A percentile compares a stretch with the other conserved stretches of the same genome.
Conservation (phyloP, 2,888 invertebrate species). For the Netelia virgata region DNA sequence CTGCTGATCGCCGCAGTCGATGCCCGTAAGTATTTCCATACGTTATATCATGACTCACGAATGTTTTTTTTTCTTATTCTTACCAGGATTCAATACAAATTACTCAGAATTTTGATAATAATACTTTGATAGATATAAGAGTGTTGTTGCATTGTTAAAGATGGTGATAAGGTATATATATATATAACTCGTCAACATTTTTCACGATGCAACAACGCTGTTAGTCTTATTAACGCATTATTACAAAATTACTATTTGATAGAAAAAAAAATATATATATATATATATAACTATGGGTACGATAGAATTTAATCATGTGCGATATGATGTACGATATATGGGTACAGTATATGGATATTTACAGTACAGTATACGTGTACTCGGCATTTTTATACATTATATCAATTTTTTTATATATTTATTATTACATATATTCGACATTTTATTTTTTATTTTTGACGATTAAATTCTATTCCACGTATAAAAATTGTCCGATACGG, state of each 20-base stretch:
- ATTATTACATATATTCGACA: not conserved
- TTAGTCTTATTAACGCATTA: not conserved
- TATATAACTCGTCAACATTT: not conserved
- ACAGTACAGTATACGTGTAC: too few species aligned
- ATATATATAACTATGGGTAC: too few species aligned
- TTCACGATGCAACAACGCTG: not conserved
- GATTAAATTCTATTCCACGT: too few species aligned
- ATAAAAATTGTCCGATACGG: too few species aligned
- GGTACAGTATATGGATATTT: too few species aligned
- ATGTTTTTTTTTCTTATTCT: not conserved
- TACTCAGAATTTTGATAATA: too few species aligned
- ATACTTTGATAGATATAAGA: too few species aligned
- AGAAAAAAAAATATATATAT: too few species aligned
- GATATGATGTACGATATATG: too few species aligned
- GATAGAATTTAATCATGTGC: not conserved
- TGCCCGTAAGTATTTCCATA: constrained; percentile 74
- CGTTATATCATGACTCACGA: not conserved
- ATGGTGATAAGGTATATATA: not conserved
- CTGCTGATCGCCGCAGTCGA: constrained; percentile 33
- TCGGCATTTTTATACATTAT: not conserved
- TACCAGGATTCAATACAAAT: not conserved
- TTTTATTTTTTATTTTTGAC: too few species aligned
- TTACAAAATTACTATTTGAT: too few species aligned
- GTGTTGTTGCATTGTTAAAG: too few species aligned
- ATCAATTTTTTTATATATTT: not conserved